Evolutionary conservation across 2,797 vertebrate species (phyloP).

Genomic region (Columba guinea): DNA sequence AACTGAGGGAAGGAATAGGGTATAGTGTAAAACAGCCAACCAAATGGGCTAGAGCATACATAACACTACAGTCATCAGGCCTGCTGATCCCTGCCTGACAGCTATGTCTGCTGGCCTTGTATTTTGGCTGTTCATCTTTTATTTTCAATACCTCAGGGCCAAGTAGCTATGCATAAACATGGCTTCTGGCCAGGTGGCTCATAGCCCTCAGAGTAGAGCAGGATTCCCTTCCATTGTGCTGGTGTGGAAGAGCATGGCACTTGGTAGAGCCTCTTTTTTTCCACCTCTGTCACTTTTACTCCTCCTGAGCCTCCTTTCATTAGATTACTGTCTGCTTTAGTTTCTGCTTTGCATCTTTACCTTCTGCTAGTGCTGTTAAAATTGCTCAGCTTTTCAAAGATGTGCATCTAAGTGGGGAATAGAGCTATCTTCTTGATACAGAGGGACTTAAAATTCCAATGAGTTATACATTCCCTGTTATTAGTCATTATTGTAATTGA

Average conservation of each 20-base stretch:
- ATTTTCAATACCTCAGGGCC: slow-evolving; percentile 18
- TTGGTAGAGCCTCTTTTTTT: background rate
- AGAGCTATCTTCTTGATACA: background rate
- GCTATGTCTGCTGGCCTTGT: background rate
- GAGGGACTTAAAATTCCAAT: background rate
- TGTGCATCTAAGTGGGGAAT: background rate
- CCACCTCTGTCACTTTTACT: background rate
- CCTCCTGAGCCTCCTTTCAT: background rate
- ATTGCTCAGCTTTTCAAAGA: background rate
- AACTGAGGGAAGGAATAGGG: background rate
- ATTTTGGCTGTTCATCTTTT: slow-evolving; percentile 17
- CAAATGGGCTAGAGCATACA: background rate
- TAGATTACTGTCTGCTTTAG: background rate
- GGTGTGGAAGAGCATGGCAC: background rate
- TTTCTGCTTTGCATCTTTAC: background rate
- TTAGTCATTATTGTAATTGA: background rate
- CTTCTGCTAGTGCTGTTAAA: background rate
- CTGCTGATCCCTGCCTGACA: slow-evolving; percentile 17
- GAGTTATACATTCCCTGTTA: background rate
- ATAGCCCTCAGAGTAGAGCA: background rate
- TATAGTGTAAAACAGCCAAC: background rate
- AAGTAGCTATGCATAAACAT: background rate
- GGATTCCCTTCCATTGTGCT: slow-evolving; percentile 33
- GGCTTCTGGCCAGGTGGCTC: slow-evolving; percentile 46
- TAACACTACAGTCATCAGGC: background rate